phyloP scores from a whole-genome alignment of 2,113 vertebrate genomes.

The Alces alces region DNA sequence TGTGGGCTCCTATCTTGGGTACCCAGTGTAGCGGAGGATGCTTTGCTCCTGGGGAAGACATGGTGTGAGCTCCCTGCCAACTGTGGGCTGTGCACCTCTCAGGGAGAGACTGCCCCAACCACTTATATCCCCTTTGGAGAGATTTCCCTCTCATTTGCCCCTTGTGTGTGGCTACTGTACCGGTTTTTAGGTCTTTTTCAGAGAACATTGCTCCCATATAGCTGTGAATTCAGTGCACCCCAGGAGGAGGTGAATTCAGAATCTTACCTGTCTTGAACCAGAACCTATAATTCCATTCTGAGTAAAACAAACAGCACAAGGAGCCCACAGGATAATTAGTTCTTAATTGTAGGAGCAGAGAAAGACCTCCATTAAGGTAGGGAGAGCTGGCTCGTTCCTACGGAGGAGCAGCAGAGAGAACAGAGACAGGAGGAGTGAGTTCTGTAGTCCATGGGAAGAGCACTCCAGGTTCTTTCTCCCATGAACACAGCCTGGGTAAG shows the following conservation, averaged over 20 bases:
- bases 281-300: background rate
- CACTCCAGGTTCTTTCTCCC: background rate
- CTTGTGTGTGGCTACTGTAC: too few species aligned
- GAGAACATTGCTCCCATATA: background rate
- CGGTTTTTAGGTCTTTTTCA: background rate
- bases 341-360: background rate
- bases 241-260: background rate
- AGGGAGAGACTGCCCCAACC: background rate
- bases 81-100: background rate
- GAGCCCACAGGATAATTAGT: background rate
- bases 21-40: rapidly evolving
- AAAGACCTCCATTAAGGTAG: background rate
- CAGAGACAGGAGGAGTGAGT: background rate
- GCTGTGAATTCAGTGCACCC: background rate
- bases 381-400: background rate
- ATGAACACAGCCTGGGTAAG: background rate
- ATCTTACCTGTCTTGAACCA: background rate
- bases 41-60: background rate
- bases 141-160: background rate
- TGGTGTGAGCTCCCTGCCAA: background rate
- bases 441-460: background rate
- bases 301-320: background rate
- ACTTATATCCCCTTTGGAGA: rapidly evolving
- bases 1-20: background rate
- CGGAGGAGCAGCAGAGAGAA: background rate